Conservation (phyloP, 2,797 vertebrate species). For the Thamnophis elegans region DNA sequence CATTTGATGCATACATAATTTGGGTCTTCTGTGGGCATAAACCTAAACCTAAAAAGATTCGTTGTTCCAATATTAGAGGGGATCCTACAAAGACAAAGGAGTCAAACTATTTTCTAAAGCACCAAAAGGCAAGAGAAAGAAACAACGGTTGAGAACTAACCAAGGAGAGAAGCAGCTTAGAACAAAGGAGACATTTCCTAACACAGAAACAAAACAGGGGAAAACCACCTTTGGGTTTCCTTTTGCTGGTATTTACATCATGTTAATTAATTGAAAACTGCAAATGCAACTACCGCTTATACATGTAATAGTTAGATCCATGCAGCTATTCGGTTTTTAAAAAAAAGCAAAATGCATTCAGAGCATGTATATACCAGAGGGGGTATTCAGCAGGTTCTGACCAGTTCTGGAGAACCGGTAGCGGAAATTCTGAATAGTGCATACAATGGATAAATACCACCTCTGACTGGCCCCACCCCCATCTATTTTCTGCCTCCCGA, state of each 20-base stretch:
- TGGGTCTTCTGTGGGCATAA: background rate
- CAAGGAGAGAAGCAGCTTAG: no score
- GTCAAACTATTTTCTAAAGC: background rate
- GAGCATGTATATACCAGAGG: no score
- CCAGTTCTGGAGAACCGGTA: no score
- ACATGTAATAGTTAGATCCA: background rate
- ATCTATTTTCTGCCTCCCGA: no score
- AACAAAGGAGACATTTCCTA: no score
- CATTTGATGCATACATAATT: background rate
- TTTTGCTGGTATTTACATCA: background rate
- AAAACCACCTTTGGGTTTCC: background rate
- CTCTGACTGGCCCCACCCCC: no score
- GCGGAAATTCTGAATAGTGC: no score
- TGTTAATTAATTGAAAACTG: background rate
- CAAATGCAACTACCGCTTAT: background rate
- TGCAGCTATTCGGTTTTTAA: background rate
- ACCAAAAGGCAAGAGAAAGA: background rate
- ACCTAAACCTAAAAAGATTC: background rate
- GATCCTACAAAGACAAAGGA: background rate
- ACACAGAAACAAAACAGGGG: background rate
- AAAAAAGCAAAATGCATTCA: background rate
- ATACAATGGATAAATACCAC: no score
- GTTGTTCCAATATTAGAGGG: background rate
- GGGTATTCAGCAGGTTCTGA: no score
- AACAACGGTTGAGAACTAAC: no score